Base-by-base conservation (phyloP, 2,797 vertebrate species). In the Discoglossus pictus region DNA sequence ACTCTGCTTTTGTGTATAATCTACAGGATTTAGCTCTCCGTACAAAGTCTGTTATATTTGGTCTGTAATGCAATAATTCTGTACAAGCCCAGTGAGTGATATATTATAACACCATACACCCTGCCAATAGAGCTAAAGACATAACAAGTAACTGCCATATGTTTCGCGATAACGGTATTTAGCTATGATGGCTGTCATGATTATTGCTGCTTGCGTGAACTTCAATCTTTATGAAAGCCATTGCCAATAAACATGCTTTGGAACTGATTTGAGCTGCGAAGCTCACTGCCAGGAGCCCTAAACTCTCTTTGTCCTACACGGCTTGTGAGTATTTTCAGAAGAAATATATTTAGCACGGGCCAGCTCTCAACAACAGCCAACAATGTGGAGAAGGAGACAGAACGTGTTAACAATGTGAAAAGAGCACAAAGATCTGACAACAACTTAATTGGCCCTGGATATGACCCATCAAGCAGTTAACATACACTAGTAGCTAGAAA, bases 121-220 rank as follows among this genome's bases (percentile, higher is more conserved):
- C 8, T 23, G 34, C 20, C 31, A 39, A 44, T 31, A 31, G 31
- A 35, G 38, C 43, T 42, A 20, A 56, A 38, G 51, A n/a, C 47
- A 11, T 6, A 1, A 13, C 46, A 2, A 47, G 51, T 4, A 12
- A n/a, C 4, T 12, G 31, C 59, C 51, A 47, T 47, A 42, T 34
- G 16, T 20, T 34, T 31, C 8, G 12, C 24, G 43, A 50, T 70
- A 55, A 62, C 59, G 50, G 55, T 62, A 70, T 70, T 70, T 70
- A 61, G 40, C n/a, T 20, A 39, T 31, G 42, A 61, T 50, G 23
- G 25, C 12, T 34, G 38, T 23, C 51, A 25, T 25, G 25, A 65
- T 60, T 59, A 52, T 62, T 24, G 21, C 62, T 47, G 42, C 34
- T 61, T 16, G 17, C 36, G 62, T 61, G 69, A 65, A 46, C 56